Percentiles rank a stretch among this genome's conserved stretches.
Evolutionary conservation across 2,113 vertebrate species (phyloP).

Genomic region (Danionella cerebrum): DNA sequence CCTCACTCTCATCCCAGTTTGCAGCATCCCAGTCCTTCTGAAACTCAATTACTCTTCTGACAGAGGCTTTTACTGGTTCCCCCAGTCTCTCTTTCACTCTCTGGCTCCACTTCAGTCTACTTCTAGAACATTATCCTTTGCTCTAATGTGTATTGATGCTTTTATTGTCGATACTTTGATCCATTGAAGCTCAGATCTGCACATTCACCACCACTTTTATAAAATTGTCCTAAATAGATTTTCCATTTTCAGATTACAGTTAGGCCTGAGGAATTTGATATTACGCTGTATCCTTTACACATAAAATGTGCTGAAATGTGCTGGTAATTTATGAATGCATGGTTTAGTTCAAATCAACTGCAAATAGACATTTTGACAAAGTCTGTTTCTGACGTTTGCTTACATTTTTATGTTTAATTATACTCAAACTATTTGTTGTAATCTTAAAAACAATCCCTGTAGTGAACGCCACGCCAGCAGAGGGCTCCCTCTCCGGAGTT

Average conservation of each 20-base stretch:
- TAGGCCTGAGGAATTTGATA: constrained; percentile 1
- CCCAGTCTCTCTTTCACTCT: constrained; percentile 45
- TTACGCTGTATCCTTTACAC: not conserved
- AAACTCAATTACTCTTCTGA: constrained; percentile 65
- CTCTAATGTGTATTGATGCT: constrained; percentile 62
- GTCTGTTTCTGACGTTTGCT: too few species aligned
- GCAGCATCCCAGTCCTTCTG: constrained; percentile 45
- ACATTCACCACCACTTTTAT: constrained; percentile 21
- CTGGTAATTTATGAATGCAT: too few species aligned
- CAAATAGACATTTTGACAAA: not conserved
- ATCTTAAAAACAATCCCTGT: too few species aligned
- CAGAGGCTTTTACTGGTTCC: constrained; percentile 55
- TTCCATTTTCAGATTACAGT: constrained; percentile 3
- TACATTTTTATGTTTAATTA: too few species aligned
- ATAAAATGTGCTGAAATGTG: too few species aligned
- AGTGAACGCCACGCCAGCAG: too few species aligned
- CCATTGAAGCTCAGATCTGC: constrained; percentile 47
- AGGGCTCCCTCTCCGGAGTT: too few species aligned
- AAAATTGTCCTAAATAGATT: constrained; percentile 23
- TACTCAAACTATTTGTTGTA: too few species aligned
- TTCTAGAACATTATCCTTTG: constrained; percentile 49
- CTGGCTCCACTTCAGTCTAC: constrained; percentile 56
- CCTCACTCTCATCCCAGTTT: too few species aligned
- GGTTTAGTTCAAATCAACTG: not conserved
- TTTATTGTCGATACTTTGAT: constrained; percentile 50